These are phyloP conservation scores for Vireo griseus DNA, from an alignment of 2,797 vertebrate species.

Conservation along the genomic window DNA sequence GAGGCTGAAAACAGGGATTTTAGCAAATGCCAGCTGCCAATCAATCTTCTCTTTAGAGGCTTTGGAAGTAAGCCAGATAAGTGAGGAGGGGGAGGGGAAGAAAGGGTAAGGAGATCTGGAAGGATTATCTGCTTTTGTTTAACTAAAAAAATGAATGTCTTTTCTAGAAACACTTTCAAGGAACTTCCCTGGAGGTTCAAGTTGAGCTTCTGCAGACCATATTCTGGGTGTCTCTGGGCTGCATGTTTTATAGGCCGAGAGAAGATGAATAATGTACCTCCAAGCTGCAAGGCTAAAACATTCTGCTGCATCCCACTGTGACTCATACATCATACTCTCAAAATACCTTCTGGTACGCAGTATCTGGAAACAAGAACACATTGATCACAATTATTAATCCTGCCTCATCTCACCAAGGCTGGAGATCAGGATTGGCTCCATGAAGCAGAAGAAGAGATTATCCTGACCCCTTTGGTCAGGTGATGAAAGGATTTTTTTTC, in stretches of 20 bases:
- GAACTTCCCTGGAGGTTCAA: slow-evolving; percentile 3
- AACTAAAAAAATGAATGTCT: background rate
- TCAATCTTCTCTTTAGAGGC: background rate
- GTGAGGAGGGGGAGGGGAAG: background rate
- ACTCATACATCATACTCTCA: slow-evolving; percentile 11
- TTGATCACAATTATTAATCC: background rate
- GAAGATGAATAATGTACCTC: slow-evolving; percentile 1
- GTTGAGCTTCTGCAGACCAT: background rate
- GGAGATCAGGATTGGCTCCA: background rate
- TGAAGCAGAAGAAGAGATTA: background rate
- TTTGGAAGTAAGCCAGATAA: background rate
- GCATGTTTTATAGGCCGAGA: background rate
- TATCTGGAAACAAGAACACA: background rate
- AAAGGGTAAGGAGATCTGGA: background rate
- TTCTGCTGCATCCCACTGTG: background rate
- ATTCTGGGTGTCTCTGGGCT: background rate
- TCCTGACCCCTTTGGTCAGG: background rate
- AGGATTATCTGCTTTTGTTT: background rate
- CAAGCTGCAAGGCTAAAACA: slow-evolving; percentile 26
- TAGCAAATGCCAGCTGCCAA: background rate
- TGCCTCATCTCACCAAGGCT: background rate
- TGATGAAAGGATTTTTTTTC: background rate
- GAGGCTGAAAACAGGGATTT: background rate
- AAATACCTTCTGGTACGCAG: background rate
- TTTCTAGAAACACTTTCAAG: background rate